Percentiles rank a stretch among this genome's conserved stretches.
These are phyloP conservation scores for Prionailurus viverrinus DNA, from an alignment of 2,113 vertebrate genomes.

Conservation along the genomic window DNA sequence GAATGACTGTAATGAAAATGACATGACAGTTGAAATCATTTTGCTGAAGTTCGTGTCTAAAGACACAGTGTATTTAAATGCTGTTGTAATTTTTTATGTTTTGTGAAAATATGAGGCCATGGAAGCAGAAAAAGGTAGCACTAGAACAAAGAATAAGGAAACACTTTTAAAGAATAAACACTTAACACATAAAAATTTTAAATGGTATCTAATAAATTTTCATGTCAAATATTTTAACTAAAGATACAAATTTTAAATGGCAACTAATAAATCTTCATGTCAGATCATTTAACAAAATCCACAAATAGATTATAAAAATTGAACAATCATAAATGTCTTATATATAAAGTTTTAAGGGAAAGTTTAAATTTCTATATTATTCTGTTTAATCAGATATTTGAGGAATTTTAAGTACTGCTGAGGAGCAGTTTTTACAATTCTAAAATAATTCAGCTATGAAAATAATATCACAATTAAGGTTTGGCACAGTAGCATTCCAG, in stretches of 20 bases:
- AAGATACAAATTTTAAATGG: constrained; percentile 80
- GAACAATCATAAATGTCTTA: constrained; percentile 77
- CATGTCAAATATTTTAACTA: constrained; percentile 79
- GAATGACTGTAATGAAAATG: constrained; percentile 50
- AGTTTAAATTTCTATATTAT: constrained; percentile 83
- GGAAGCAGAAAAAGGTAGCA: constrained; percentile 67
- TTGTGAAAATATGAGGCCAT: constrained; percentile 63
- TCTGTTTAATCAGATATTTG: constrained; percentile 84
- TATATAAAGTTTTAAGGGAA: constrained; percentile 79
- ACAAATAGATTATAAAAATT: constrained; percentile 82
- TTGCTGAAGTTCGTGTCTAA: constrained; percentile 64
- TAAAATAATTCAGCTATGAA: constrained; percentile 78
- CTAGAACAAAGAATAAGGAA: constrained; percentile 57
- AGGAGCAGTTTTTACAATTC: constrained; percentile 82
- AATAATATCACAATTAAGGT: constrained; percentile 45
- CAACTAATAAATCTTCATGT: constrained; percentile 72
- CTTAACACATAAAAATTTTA: constrained; percentile 71
- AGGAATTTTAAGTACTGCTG: constrained; percentile 84
- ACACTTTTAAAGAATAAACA: constrained; percentile 69
- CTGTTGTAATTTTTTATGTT: not conserved
- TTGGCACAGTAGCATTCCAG: not conserved
- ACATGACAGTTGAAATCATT: not conserved
- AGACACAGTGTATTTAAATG: constrained; percentile 63
- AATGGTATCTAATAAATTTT: constrained; percentile 75
- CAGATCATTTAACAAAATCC: constrained; percentile 84